These are phyloP conservation scores for Nemoura dubitans DNA, from an alignment of 2,888 invertebrate species.

Conservation along the genomic window DNA sequence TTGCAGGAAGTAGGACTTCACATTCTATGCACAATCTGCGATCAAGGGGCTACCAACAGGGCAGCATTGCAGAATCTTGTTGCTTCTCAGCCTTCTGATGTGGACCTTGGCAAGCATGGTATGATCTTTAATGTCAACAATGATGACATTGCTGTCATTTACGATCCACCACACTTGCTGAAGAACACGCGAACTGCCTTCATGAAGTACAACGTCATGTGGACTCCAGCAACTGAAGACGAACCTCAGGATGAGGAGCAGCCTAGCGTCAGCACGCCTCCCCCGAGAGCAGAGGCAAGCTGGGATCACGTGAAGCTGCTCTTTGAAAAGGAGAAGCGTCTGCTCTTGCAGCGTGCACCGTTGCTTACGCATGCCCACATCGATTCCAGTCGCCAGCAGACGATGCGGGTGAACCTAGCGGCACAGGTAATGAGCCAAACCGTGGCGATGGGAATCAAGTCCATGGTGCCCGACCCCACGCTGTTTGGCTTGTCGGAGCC, in stretches of 20 bases:
- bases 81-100: not conserved
- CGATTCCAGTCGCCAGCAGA: not conserved
- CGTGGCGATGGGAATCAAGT: not conserved
- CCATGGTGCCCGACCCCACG: not conserved
- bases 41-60: conserved; percentile 39
- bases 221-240: not conserved
- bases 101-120: not conserved
- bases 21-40: conserved; percentile 44
- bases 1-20: conserved; percentile 34
- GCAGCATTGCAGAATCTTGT: not conserved
- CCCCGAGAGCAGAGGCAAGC: too few species aligned
- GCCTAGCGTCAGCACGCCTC: too few species aligned
- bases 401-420: not conserved
- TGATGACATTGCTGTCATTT: conserved; percentile 41
- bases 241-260: not conserved
- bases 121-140: not conserved
- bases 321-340: not conserved
- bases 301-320: not conserved
- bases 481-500: not conserved
- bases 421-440: not conserved
- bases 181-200: conserved; percentile 37
- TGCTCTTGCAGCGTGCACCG: not conserved
- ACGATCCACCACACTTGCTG: conserved; percentile 42
- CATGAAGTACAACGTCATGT: conserved; percentile 10
- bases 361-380: not conserved